Percentiles rank a stretch among this genome's conserved stretches.
phyloP scores from a whole-genome alignment of 2,113 vertebrate genomes.

The Trichomycterus rosablanca region DNA sequence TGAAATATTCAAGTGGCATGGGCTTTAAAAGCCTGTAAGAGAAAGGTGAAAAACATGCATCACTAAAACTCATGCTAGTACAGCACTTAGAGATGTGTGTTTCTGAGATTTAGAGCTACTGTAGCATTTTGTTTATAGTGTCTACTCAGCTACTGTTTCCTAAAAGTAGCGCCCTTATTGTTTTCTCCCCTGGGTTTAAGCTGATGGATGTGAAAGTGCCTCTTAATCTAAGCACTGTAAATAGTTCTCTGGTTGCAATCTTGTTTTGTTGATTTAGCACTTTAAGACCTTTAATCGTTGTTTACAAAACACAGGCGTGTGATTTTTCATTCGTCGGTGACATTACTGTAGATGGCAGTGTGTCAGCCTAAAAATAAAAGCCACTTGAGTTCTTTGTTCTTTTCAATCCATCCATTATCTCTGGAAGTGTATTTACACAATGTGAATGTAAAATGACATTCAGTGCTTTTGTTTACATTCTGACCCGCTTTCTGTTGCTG shows the following conservation, averaged over 20 bases:
- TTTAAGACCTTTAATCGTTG: slow-evolving; percentile 23
- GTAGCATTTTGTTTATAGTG: slow-evolving; percentile 3
- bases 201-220: slow-evolving; percentile 9
- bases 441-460: no score
- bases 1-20: slow-evolving; percentile 5
- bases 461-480: no score
- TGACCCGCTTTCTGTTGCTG: no score
- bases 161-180: slow-evolving; percentile 1
- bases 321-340: slow-evolving; percentile 20
- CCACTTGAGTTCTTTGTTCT: no score
- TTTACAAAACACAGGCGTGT: slow-evolving; percentile 29
- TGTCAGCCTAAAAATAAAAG: slow-evolving; percentile 8
- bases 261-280: neutral
- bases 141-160: neutral
- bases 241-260: neutral
- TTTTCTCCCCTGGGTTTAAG: slow-evolving; percentile 2
- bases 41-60: slow-evolving; percentile 2
- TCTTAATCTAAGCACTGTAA: slow-evolving; percentile 2
- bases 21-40: slow-evolving; percentile 7
- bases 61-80: neutral
- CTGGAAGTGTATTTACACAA: no score
- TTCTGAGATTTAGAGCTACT: neutral
- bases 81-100: neutral
- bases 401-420: no score
- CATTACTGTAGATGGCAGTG: slow-evolving; percentile 7